A percentile compares a stretch with the other conserved stretches of the same genome.
These are phyloP conservation scores for Pseudomyrmex cubaensis DNA, from an alignment of 1,140 invertebrate species.

Conservation along the genomic window DNA sequence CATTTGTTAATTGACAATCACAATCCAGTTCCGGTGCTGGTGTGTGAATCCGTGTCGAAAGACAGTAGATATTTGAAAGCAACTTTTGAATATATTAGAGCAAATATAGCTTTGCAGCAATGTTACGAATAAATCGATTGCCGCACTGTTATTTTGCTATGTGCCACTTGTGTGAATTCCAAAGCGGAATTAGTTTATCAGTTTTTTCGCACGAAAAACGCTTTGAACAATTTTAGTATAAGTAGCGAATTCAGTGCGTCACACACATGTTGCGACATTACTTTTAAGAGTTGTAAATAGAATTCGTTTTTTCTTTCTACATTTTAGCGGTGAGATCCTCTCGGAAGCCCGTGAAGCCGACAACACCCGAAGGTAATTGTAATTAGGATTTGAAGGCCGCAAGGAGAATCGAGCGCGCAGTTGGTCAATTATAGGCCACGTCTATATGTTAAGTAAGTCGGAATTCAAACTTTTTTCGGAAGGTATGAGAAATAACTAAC, in stretches of 20 bases:
- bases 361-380: constrained; percentile 86
- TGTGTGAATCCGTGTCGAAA: constrained; percentile 1
- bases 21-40: too few relatives aligned
- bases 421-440: constrained; percentile 84
- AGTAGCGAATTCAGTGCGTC: constrained; percentile 51
- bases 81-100: constrained; percentile 9
- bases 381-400: constrained; percentile 85
- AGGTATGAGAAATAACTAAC: constrained; percentile 77
- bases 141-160: constrained; percentile 39
- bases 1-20: too few relatives aligned
- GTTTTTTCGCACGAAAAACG: constrained; percentile 62
- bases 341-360: constrained; percentile 84
- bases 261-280: constrained; percentile 1
- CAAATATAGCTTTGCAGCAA: constrained; percentile 32
- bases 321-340: constrained; percentile 85
- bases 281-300: constrained; percentile 52
- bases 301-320: constrained; percentile 81
- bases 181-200: constrained; percentile 46
- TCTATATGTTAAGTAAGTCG: constrained; percentile 86
- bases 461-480: constrained; percentile 83
- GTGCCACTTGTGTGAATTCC: constrained; percentile 23
- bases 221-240: constrained; percentile 35
- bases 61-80: constrained; percentile 22
- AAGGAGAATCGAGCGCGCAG: constrained; percentile 84
- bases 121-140: constrained; percentile 27